Evolutionary conservation across 2,113 vertebrate species (phyloP).

Genomic region (Pteropus alecto): DNA sequence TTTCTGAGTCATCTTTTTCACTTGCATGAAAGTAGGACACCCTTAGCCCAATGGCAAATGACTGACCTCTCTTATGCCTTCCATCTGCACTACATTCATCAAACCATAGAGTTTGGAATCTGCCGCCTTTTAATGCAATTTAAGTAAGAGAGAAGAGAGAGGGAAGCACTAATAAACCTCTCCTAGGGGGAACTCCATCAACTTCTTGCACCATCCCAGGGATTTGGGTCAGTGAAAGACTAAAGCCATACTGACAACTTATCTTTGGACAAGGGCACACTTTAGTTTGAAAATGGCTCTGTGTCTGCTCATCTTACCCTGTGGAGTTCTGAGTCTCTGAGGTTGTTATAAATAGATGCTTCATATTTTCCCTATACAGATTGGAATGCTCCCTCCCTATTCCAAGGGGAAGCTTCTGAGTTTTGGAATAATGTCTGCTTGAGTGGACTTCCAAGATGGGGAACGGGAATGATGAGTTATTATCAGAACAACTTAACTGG

Average conservation of each 20-base stretch:
- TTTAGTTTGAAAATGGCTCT: conserved; percentile 16
- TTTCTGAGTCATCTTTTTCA: conserved; percentile 47
- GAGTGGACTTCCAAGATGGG: background rate
- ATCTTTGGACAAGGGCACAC: background rate
- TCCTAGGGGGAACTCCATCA: background rate
- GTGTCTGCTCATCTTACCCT: background rate
- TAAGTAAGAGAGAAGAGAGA: conserved; percentile 34
- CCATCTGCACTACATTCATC: conserved; percentile 62
- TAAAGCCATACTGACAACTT: conserved; percentile 2
- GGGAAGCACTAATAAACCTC: conserved; percentile 18
- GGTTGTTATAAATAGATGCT: background rate
- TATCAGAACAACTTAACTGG: conserved; percentile 33
- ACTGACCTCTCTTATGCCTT: conserved; percentile 57
- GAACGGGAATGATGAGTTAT: background rate
- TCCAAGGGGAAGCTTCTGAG: background rate
- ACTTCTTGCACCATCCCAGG: conserved; percentile 1
- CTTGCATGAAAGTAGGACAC: conserved; percentile 41
- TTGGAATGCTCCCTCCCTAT: background rate
- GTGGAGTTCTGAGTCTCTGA: conserved; percentile 10
- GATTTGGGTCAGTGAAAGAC: conserved; percentile 54
- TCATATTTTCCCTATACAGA: background rate
- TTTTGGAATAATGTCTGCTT: background rate
- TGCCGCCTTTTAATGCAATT: conserved; percentile 16
- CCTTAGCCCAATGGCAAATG: background rate
- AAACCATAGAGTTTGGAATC: conserved; percentile 28